These are phyloP conservation scores for Saccostrea echinata DNA, from an alignment of 1,140 invertebrate genomes.

Conservation along the genomic window DNA sequence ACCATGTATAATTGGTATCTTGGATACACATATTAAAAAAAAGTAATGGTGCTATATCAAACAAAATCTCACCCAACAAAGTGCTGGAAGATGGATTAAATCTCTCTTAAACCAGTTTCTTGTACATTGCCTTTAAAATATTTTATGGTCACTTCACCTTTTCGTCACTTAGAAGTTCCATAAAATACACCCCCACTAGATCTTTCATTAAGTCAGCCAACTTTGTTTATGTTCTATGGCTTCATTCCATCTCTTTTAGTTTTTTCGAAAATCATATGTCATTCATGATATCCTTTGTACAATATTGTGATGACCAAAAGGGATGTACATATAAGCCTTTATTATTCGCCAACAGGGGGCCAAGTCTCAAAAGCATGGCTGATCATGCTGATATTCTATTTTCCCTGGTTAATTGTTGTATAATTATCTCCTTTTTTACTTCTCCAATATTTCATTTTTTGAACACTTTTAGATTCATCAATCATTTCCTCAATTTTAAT, in stretches of 20 bases:
- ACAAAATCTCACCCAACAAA: background rate
- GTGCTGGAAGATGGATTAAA: conserved; percentile 6
- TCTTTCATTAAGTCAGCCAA: background rate
- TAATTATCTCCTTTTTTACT: background rate
- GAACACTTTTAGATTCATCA: background rate
- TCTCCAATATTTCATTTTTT: background rate
- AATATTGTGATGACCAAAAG: conserved; percentile 4
- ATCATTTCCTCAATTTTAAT: background rate
- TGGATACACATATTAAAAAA: background rate
- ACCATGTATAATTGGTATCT: background rate
- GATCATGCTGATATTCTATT: background rate
- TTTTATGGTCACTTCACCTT: conserved; percentile 28
- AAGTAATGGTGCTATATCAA: conserved; percentile 10
- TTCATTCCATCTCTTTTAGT: conserved; percentile 27
- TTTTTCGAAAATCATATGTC: conserved; percentile 15
- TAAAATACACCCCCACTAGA: conserved; percentile 5
- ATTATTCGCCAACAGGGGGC: background rate
- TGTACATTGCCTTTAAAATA: background rate
- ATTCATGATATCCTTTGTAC: background rate
- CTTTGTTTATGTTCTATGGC: background rate
- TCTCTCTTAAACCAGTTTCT: background rate
- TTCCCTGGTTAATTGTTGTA: background rate
- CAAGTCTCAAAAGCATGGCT: background rate
- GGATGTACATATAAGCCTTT: background rate
- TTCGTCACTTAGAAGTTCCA: conserved; percentile 18